Conservation (phyloP, 2,113 vertebrate genomes). For the Odontophorus gujanensis region DNA sequence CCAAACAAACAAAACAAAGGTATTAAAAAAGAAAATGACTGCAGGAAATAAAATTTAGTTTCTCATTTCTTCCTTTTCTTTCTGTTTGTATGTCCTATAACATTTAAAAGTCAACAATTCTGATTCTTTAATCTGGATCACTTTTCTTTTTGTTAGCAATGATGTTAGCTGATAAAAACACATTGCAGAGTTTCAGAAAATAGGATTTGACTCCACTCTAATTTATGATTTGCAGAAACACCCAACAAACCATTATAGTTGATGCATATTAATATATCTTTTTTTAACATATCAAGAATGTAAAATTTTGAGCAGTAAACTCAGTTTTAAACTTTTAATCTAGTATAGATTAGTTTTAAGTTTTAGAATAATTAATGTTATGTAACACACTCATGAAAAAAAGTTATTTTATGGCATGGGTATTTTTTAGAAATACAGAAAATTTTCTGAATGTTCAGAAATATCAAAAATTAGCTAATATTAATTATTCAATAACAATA, state of each 20-base stretch:
- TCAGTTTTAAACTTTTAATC: background rate
- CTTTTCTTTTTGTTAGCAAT: background rate
- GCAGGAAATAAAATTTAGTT: background rate
- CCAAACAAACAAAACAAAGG: background rate
- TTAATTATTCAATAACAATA: background rate
- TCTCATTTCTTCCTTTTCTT: background rate
- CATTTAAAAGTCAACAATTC: background rate
- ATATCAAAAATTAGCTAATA: background rate
- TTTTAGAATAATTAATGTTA: background rate
- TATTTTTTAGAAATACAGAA: background rate
- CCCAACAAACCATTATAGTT: background rate
- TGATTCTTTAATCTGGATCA: background rate
- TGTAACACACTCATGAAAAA: background rate
- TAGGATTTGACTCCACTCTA: background rate
- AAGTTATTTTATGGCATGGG: background rate
- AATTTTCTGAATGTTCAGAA: background rate
- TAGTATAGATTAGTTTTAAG: background rate
- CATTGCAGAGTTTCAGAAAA: background rate
- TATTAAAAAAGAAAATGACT: background rate
- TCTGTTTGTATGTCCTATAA: background rate
- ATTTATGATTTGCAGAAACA: background rate
- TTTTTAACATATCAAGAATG: background rate
- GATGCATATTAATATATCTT: background rate
- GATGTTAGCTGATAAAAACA: background rate
- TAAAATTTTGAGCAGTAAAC: background rate